Base-by-base conservation (phyloP, 2,888 invertebrate genomes). In the Hedya salicella region DNA sequence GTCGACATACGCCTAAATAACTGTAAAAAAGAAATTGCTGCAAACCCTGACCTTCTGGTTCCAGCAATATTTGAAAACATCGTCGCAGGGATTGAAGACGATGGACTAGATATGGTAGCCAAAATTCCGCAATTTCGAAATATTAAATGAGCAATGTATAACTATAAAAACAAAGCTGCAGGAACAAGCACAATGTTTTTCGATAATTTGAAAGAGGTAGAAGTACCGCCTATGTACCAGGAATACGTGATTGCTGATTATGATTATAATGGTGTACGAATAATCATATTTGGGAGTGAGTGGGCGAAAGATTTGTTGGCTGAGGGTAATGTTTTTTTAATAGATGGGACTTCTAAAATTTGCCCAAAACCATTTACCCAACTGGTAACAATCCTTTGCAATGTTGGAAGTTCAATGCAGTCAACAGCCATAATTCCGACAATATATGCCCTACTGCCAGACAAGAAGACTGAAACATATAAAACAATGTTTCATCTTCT, bases 361-460 rank as follows among this genome's bases (percentile, higher is more conserved):
- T 39, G 39, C 40, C 54, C 25, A 19, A 40, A 54, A 54, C 40
- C 40, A 17, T 40, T 54, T 21, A 54, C 54, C 21, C 52, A 52
- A 17, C 36, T 52, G 52, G 36, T 36, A 9, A 52, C 52, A 32
- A 36, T 52, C 36, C 52, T 36, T 30, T 53, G 21, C n/a, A 19
- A 19, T 25, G n/a, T 56, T 56, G 54, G 40, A 42, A 56, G 21
- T 54, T 42, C 54, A 25, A 56, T 42, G 42, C 42, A 56, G 14
- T 56, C 53, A 52, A 52, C 40, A 14, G 19, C 25, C 6, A 56
- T 42, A 14, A 56, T 25, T 42, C 40, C 54, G 13, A 6, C 42
- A 11, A 11, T 56, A 56, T 56, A 56, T 42, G 42, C 25, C 14
- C 14, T 56, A 56, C 5, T 56, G 40, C 42, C 54, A 14, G 54